A percentile compares a stretch with the other conserved stretches of the same genome.
Evolutionary conservation across 37 sponge, comb jelly and placozoan species (phyloP).

Genomic region (Mnemiopsis leidyi): DNA sequence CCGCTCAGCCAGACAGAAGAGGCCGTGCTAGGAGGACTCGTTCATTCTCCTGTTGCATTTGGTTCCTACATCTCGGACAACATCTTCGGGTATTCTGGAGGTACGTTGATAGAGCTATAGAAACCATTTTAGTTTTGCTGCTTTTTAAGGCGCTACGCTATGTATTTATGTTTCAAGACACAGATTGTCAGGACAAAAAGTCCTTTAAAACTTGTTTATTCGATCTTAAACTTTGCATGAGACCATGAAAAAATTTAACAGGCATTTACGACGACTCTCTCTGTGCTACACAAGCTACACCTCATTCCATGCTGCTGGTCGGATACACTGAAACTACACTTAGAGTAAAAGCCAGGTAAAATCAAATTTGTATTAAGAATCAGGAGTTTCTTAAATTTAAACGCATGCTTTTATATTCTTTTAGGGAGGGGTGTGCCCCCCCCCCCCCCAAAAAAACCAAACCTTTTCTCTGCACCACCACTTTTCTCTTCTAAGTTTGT

Average conservation of each 20-base stretch:
- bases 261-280: background rate
- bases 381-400: too few species aligned
- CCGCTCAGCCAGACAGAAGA: background rate
- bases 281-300: background rate
- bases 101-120: background rate
- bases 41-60: background rate
- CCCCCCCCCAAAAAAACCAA: too few species aligned
- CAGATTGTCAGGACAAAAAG: too few species aligned
- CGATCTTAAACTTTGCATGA: background rate
- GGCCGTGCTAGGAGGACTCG: background rate
- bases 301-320: slow-evolving; percentile 1
- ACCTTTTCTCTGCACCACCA: too few species aligned
- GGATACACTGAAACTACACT: background rate
- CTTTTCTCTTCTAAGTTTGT: too few species aligned
- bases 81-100: slow-evolving; percentile 44
- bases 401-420: too few species aligned
- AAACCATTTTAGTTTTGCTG: background rate
- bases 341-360: background rate
- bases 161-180: too few species aligned
- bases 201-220: background rate
- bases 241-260: background rate
- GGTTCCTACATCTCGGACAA: background rate
- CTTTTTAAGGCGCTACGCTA: too few species aligned
- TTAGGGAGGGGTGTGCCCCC: too few species aligned
- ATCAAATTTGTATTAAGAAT: too few species aligned